Conservation (phyloP, 1,140 invertebrate species). For the Littorina saxatilis region DNA sequence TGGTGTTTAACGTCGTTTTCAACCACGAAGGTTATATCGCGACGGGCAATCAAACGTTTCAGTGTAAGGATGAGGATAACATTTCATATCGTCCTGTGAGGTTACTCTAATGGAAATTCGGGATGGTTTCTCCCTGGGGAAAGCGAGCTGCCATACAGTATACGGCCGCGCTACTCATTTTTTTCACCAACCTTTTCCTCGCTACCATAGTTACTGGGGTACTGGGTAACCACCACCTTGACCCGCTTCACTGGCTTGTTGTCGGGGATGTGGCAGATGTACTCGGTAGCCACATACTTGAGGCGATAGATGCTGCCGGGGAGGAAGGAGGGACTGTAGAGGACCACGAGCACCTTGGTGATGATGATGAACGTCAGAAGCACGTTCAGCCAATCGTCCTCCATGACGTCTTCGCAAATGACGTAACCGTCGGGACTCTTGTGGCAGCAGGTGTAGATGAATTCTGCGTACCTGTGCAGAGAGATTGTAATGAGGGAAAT, state of each 20-base stretch:
- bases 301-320: slow-evolving; percentile 50
- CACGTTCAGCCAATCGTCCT: slow-evolving; percentile 54
- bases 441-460: slow-evolving; percentile 60
- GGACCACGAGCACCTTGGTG: slow-evolving; percentile 54
- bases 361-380: slow-evolving; percentile 50
- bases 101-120: too few relatives aligned
- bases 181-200: slow-evolving; percentile 41
- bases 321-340: slow-evolving; percentile 57
- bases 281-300: slow-evolving; percentile 49
- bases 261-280: slow-evolving; percentile 38
- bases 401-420: slow-evolving; percentile 44
- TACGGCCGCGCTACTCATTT: too few relatives aligned
- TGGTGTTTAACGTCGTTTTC: too few relatives aligned
- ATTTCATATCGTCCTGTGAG: too few relatives aligned
- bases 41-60: too few relatives aligned
- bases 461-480: slow-evolving; percentile 42
- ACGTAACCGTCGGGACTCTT: slow-evolving; percentile 38
- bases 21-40: too few relatives aligned
- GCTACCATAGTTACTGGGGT: slow-evolving; percentile 35
- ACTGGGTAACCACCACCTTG: slow-evolving; percentile 43
- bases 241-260: background rate
- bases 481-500: too few relatives aligned
- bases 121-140: too few relatives aligned
- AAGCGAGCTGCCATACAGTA: too few relatives aligned
- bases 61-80: too few relatives aligned